Conservation (phyloP, 2,797 vertebrate species). For the Sitta carolinensis region DNA sequence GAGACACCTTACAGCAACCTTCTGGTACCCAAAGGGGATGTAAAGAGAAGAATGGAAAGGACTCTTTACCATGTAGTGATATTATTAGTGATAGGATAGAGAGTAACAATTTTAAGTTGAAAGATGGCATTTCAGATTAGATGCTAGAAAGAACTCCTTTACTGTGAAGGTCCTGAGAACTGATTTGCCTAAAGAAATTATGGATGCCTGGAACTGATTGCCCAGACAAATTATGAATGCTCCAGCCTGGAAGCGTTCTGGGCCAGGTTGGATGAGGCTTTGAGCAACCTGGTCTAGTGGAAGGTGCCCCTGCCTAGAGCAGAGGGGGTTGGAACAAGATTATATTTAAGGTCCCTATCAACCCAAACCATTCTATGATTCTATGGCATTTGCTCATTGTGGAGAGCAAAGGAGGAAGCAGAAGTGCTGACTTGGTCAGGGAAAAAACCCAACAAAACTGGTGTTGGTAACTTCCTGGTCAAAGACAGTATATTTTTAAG, state of each 20-base stretch:
- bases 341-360: not conserved
- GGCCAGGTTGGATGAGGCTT: not conserved
- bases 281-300: not conserved
- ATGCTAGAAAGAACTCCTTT: not conserved
- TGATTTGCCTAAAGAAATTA: not conserved
- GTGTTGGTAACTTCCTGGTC: not conserved
- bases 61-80: not conserved
- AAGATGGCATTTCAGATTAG: not conserved
- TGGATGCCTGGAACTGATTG: not conserved
- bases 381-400: not conserved
- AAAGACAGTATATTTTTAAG: not conserved
- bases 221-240: not conserved
- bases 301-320: not conserved
- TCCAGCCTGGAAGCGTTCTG: not conserved
- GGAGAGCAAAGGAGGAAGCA: not conserved
- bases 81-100: not conserved
- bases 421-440: not conserved
- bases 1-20: fast-evolving
- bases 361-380: not conserved
- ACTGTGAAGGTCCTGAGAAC: not conserved
- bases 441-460: not conserved
- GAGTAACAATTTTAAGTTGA: not conserved
- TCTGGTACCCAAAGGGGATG: not conserved
- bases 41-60: not conserved
- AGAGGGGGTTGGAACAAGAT: not conserved